phyloP scores from a whole-genome alignment of 2,888 invertebrate genomes.

The Cheilosia grossa region DNA sequence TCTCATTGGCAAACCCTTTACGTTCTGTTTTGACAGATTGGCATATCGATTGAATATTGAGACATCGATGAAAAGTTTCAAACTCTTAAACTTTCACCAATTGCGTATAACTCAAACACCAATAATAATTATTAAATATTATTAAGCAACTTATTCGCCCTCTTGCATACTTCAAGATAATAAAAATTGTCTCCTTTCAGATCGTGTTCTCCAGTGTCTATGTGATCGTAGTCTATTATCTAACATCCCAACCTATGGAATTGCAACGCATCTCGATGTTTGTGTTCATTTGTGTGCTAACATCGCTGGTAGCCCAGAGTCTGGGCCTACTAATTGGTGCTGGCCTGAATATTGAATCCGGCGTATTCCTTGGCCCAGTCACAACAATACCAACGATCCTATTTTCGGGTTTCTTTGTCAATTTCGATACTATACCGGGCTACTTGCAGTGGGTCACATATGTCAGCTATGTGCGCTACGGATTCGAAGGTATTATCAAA shows the following conservation, averaged over 20 bases:
- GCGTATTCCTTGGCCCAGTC: conserved; percentile 93
- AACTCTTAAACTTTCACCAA: no score
- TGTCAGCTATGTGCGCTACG: conserved; percentile 94
- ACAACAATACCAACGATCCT: conserved; percentile 95
- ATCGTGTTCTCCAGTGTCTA: conserved; percentile 93
- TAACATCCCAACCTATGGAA: conserved; percentile 97
- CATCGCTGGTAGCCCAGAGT: conserved; percentile 96
- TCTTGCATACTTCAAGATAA: no score
- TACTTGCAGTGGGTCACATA: conserved; percentile 96
- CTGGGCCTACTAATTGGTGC: conserved; percentile 96
- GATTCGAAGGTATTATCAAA: conserved; percentile 89
- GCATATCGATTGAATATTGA: no score
- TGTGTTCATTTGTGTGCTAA: conserved; percentile 86
- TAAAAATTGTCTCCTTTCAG: conserved; percentile 84
- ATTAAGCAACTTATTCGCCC: no score
- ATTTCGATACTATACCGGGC: conserved; percentile 94
- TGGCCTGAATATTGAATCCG: conserved; percentile 93
- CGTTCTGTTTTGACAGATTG: no score
- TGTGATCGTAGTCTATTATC: conserved; percentile 95
- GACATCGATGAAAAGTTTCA: no score
- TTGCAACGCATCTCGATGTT: conserved; percentile 87
- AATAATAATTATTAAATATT: no score
- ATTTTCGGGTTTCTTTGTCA: conserved; percentile 97
- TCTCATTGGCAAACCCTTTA: no score
- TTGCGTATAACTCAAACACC: no score